Evolutionary conservation across 2,888 invertebrate genomes (phyloP).

Genomic region (Acanthosepion lycidas): DNA sequence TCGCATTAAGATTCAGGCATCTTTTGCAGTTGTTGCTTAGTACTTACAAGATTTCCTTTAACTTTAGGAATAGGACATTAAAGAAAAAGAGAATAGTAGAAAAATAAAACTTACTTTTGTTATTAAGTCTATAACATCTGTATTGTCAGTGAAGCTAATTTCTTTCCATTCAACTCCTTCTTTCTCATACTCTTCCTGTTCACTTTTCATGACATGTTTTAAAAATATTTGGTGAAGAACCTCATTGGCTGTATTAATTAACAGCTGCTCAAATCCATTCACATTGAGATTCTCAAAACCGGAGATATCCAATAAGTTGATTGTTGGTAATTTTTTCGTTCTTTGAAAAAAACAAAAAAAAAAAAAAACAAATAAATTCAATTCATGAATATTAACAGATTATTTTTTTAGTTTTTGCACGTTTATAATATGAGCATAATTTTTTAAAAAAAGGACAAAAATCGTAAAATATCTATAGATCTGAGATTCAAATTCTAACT

Average conservation of each 20-base stretch:
- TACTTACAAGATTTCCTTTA: too few relatives aligned
- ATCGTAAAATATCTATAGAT: too few relatives aligned
- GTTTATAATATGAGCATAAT: too few relatives aligned
- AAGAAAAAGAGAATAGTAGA: background rate
- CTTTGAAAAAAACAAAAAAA: background rate
- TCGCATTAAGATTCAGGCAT: too few relatives aligned
- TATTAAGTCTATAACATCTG: slow-evolving; percentile 55
- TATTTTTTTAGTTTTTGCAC: too few relatives aligned
- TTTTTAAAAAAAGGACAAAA: too few relatives aligned
- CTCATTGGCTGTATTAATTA: slow-evolving; percentile 62
- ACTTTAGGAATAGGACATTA: too few relatives aligned
- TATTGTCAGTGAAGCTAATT: slow-evolving; percentile 57
- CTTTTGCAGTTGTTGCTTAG: too few relatives aligned
- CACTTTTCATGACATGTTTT: slow-evolving; percentile 58
- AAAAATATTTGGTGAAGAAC: slow-evolving; percentile 63
- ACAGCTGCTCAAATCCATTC: slow-evolving; percentile 61
- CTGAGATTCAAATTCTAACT: too few relatives aligned
- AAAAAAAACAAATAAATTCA: background rate
- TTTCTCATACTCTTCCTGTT: slow-evolving; percentile 55
- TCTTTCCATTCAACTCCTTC: slow-evolving; percentile 58
- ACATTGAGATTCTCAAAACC: slow-evolving; percentile 60
- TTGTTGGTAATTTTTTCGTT: background rate
- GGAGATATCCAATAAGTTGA: slow-evolving; percentile 59
- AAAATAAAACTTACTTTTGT: slow-evolving; percentile 53
- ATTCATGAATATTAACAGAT: background rate